phyloP scores from a whole-genome alignment of 2,797 vertebrate species.

The Ctenopoma kingsleyae region DNA sequence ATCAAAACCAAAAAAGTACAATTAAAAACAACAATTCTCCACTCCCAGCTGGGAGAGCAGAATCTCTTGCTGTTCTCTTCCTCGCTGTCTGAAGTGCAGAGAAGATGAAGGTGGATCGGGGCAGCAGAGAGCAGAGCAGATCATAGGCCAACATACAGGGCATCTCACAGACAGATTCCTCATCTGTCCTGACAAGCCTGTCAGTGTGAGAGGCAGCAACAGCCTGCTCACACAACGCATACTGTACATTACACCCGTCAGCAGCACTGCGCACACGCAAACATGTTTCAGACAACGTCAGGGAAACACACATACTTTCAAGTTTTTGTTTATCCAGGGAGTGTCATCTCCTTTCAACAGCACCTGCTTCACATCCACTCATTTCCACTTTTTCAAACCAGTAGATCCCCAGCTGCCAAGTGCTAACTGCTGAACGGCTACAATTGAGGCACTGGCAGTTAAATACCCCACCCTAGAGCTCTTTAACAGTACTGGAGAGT shows the following conservation, averaged over 20 bases:
- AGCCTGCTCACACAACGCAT: constrained; percentile 40
- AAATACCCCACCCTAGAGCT: not conserved
- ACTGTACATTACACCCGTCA: constrained; percentile 14
- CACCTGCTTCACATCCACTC: constrained; percentile 28
- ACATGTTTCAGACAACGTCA: constrained; percentile 5
- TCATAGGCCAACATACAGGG: constrained; percentile 12
- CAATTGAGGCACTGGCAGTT: constrained; percentile 8
- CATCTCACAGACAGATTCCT: constrained; percentile 54
- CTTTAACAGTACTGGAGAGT: not conserved
- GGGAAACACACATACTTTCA: not conserved
- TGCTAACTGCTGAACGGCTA: constrained; percentile 3
- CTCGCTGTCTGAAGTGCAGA: constrained; percentile 19
- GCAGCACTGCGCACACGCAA: constrained; percentile 3
- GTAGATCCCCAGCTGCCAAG: not conserved
- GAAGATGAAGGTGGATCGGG: constrained; percentile 56
- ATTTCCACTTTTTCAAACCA: constrained; percentile 17
- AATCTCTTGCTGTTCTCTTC: constrained; percentile 2
- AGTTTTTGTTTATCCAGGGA: constrained; percentile 28
- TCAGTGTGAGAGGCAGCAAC: constrained; percentile 30
- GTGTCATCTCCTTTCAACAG: constrained; percentile 10
- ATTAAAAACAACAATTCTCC: not conserved
- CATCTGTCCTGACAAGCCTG: constrained; percentile 57
- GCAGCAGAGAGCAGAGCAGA: constrained; percentile 44
- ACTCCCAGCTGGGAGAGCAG: not conserved
- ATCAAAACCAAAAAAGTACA: not conserved